Evolutionary conservation across 2,888 invertebrate species (phyloP).

Genomic region (Alloscopus bannaensis): DNA sequence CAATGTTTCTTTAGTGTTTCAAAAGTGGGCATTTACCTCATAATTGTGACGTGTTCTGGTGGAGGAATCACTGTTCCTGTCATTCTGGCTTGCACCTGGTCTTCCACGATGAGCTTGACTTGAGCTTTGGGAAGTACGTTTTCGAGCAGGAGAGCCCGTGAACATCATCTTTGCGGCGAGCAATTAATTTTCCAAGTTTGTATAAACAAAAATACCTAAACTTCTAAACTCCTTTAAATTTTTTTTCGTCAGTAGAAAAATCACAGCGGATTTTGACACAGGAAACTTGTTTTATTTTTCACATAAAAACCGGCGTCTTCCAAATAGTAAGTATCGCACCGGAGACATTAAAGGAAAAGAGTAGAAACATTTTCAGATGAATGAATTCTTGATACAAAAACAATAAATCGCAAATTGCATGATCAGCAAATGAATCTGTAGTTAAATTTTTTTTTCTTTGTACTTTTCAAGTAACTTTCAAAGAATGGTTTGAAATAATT

Average conservation of each 20-base stretch:
- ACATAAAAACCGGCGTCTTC: no score
- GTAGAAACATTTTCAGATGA: no score
- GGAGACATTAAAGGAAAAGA: no score
- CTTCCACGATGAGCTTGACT: slow-evolving; percentile 51
- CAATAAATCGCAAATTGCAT: no score
- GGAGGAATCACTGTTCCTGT: slow-evolving; percentile 39
- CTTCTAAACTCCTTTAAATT: not conserved
- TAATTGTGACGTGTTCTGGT: slow-evolving; percentile 67
- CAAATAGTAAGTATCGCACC: no score
- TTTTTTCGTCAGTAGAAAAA: slow-evolving; percentile 15
- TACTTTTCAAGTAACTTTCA: slow-evolving; percentile 34
- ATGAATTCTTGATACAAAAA: no score
- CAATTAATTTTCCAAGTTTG: slow-evolving; percentile 1
- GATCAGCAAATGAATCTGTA: slow-evolving; percentile 17
- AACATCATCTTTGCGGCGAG: slow-evolving; percentile 71
- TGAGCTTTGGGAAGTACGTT: slow-evolving; percentile 64
- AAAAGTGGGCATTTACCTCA: slow-evolving; percentile 54
- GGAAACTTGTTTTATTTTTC: no score
- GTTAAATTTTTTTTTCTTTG: slow-evolving; percentile 38
- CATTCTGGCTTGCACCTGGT: slow-evolving; percentile 43
- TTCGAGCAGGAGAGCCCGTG: slow-evolving; percentile 71
- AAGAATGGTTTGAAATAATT: slow-evolving; percentile 34
- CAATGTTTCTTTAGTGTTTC: not conserved
- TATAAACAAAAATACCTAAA: not conserved
- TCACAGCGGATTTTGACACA: no score